These are phyloP conservation scores for Osmerus eperlanus DNA, from an alignment of 2,113 vertebrate genomes.

Conservation along the genomic window DNA sequence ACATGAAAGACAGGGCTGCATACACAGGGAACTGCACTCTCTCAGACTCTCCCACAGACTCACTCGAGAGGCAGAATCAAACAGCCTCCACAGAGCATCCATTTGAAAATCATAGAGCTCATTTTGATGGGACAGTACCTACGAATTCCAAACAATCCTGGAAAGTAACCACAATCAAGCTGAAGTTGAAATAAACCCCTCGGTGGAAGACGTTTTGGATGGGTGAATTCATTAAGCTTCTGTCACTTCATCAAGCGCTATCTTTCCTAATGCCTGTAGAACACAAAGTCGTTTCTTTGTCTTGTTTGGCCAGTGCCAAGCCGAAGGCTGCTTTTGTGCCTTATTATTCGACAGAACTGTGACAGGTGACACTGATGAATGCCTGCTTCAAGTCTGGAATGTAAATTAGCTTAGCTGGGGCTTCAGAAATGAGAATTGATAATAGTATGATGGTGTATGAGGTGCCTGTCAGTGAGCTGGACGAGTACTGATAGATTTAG, in stretches of 20 bases:
- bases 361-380: slow-evolving; percentile 69
- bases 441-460: slow-evolving; percentile 69
- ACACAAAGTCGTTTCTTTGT: slow-evolving; percentile 56
- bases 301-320: slow-evolving; percentile 41
- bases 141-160: no score
- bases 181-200: no score
- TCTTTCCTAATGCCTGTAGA: slow-evolving; percentile 41
- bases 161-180: no score
- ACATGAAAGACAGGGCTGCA: background rate
- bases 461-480: slow-evolving; percentile 63
- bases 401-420: slow-evolving; percentile 44
- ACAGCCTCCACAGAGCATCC: no score
- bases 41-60: no score
- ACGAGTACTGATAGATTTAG: slow-evolving; percentile 62
- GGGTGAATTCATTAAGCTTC: slow-evolving; percentile 40
- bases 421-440: slow-evolving; percentile 69
- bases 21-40: no score
- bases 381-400: slow-evolving; percentile 54
- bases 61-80: no score
- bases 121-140: no score
- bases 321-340: slow-evolving; percentile 48
- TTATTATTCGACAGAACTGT: slow-evolving; percentile 42
- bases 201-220: background rate
- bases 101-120: no score
- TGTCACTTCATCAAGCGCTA: slow-evolving; percentile 39